Evolutionary conservation across 2,888 invertebrate species (phyloP).

Genomic region (Athetis lepigone): DNA sequence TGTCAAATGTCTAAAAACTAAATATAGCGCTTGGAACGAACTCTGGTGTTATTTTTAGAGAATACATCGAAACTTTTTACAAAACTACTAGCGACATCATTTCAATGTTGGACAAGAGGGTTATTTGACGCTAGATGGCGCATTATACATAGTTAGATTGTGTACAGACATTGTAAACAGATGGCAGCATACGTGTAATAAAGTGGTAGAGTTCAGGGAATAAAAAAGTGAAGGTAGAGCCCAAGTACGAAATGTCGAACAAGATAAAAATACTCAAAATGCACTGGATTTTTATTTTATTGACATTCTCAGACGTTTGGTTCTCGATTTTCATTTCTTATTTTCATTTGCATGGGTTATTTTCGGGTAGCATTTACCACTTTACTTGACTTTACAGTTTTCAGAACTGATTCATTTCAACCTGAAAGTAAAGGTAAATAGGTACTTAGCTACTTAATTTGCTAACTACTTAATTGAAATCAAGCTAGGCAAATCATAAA

Average conservation of each 20-base stretch:
- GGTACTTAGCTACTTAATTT: too few relatives aligned
- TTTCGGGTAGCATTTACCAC: too few relatives aligned
- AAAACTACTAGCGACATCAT: slow-evolving; percentile 77
- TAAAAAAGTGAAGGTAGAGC: background rate
- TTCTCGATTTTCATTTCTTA: too few relatives aligned
- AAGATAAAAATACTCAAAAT: too few relatives aligned
- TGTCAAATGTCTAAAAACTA: slow-evolving; percentile 91
- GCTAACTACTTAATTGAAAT: too few relatives aligned
- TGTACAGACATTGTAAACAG: slow-evolving; percentile 18
- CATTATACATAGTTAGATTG: background rate
- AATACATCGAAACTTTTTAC: slow-evolving; percentile 75
- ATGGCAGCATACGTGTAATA: slow-evolving; percentile 39
- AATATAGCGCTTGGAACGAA: slow-evolving; percentile 90
- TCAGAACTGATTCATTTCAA: too few relatives aligned
- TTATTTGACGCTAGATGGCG: slow-evolving; percentile 69
- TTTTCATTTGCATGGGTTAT: too few relatives aligned
- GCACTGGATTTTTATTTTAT: too few relatives aligned
- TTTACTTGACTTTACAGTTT: too few relatives aligned
- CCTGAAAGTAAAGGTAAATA: too few relatives aligned
- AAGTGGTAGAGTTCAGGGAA: background rate
- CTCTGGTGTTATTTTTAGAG: slow-evolving; percentile 91
- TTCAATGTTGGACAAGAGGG: background rate
- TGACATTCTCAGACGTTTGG: too few relatives aligned
- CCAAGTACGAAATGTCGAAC: background rate
- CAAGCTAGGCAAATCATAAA: too few relatives aligned